A percentile compares a stretch with the other conserved stretches of the same genome.
Conservation (phyloP, 2,797 vertebrate genomes). For the Notamacropus eugenii region DNA sequence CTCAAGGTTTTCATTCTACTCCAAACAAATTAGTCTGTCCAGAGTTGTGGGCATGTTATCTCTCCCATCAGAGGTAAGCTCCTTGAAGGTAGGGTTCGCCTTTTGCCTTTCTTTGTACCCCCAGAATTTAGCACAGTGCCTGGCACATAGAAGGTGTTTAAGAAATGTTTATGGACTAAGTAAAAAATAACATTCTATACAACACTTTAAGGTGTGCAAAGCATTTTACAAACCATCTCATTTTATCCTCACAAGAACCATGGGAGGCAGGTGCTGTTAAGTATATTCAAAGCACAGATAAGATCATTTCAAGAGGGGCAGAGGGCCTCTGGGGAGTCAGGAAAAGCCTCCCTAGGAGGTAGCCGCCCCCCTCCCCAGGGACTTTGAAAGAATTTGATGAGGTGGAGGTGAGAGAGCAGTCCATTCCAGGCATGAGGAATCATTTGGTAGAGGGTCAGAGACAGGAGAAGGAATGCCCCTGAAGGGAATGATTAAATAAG, state of each 20-base stretch:
- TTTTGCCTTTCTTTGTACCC: background rate
- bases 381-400: background rate
- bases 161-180: background rate
- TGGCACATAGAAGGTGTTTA: background rate
- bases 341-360: background rate
- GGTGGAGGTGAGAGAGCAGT: background rate
- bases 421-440: background rate
- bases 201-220: background rate
- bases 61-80: background rate
- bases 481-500: background rate
- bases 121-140: background rate
- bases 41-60: background rate
- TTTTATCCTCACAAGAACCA: background rate
- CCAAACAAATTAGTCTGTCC: background rate
- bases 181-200: no score
- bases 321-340: background rate
- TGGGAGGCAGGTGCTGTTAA: background rate
- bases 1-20: background rate
- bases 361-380: background rate
- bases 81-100: background rate
- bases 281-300: background rate
- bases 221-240: background rate
- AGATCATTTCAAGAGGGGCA: background rate
- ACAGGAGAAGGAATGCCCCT: background rate
- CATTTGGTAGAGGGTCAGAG: background rate